phyloP scores from a whole-genome alignment of 2,113 vertebrate genomes.

The Myotis davidii region DNA sequence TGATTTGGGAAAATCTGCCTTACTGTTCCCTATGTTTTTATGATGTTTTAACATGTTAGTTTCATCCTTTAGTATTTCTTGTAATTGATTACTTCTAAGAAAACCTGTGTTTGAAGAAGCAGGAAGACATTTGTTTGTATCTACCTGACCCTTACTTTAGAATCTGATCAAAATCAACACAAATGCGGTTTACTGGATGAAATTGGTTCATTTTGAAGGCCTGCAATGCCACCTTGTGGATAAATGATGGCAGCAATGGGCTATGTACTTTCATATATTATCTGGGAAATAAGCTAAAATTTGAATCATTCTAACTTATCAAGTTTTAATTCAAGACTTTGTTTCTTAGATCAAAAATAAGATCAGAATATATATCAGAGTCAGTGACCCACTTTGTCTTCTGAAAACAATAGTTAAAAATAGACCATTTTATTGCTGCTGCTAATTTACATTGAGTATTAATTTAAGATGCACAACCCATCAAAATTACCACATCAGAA shows the following conservation, averaged over 20 bases:
- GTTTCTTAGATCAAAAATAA: not conserved
- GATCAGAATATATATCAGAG: not conserved
- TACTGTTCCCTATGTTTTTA: not conserved
- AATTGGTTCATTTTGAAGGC: slow-evolving; percentile 44
- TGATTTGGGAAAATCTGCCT: not conserved
- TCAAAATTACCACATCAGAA: not conserved
- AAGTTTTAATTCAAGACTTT: slow-evolving; percentile 21
- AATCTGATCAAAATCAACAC: not conserved
- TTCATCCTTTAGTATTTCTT: not conserved
- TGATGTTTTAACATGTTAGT: not conserved
- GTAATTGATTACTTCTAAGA: not conserved
- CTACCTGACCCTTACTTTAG: not conserved
- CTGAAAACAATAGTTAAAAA: slow-evolving; percentile 31
- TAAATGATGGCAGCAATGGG: not conserved
- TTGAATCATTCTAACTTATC: not conserved
- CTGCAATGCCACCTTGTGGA: slow-evolving; percentile 78
- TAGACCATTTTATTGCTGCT: not conserved
- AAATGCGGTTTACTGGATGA: fast-evolving
- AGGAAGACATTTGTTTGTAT: not conserved
- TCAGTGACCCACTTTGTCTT: not conserved
- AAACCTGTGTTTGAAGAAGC: slow-evolving; percentile 2
- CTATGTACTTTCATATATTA: not conserved
- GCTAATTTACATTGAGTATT: not conserved
- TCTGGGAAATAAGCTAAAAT: not conserved
- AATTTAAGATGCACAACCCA: not conserved